Evolutionary conservation across 2,888 invertebrate genomes (phyloP).

Genomic region (Muschampia staudingeri): DNA sequence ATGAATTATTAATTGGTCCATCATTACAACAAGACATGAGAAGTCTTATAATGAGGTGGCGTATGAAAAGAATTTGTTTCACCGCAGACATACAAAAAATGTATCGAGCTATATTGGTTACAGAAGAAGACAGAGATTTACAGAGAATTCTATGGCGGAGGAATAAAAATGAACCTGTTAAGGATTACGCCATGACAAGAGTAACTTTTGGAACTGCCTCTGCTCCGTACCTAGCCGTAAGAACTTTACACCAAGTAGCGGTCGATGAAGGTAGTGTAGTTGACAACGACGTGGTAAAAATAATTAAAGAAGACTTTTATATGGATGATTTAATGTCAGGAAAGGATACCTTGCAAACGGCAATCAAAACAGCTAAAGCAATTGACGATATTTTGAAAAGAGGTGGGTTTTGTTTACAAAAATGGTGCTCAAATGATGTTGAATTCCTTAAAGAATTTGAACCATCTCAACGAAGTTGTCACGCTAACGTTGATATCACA

Average conservation of each 20-base stretch:
- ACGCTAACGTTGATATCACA: too few species aligned
- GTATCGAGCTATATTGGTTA: constrained; percentile 37
- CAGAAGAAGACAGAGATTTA: constrained; percentile 17
- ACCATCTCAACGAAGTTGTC: too few species aligned
- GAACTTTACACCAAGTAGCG: constrained; percentile 43
- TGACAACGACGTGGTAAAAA: not conserved
- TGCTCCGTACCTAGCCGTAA: constrained; percentile 61
- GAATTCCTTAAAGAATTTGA: too few species aligned
- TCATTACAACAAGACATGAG: constrained; percentile 59
- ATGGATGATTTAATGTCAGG: not conserved
- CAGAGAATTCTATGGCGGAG: constrained; percentile 38
- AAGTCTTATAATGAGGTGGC: constrained; percentile 24
- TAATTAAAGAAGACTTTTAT: not conserved
- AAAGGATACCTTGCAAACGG: not conserved
- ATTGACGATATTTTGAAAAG: not conserved
- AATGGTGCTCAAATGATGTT: too few species aligned
- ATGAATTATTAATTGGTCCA: constrained; percentile 61
- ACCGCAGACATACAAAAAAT: constrained; percentile 35
- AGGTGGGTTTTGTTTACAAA: too few species aligned
- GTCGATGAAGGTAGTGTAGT: not conserved
- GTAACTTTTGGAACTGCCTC: constrained; percentile 27
- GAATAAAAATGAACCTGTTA: not conserved
- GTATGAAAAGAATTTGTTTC: constrained; percentile 12
- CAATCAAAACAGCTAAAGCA: not conserved
- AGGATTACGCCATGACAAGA: not conserved